Conservation (phyloP, 2,113 vertebrate species). For the Phylloscopus trochiloides region DNA sequence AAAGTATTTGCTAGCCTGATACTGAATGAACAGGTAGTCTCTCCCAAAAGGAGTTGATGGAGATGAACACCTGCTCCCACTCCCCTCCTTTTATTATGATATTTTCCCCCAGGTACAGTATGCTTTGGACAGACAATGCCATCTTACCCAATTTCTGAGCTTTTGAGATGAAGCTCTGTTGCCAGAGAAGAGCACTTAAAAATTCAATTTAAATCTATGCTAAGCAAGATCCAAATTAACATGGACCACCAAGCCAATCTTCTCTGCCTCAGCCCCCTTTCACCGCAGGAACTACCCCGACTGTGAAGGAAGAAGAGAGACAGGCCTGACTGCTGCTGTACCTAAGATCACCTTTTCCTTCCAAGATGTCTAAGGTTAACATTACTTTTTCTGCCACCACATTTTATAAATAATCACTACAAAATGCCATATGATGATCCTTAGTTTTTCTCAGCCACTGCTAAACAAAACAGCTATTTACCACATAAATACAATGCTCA, state of each 20-base stretch:
- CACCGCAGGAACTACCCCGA: neutral
- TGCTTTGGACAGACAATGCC: neutral
- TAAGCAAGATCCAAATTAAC: neutral
- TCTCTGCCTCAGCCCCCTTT: neutral
- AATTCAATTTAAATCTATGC: neutral
- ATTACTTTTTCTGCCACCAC: neutral
- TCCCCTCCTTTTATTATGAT: fast-evolving
- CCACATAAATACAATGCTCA: neutral
- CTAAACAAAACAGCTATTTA: neutral
- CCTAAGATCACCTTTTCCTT: neutral
- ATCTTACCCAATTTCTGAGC: neutral
- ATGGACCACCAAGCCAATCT: neutral
- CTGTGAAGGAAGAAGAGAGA: neutral
- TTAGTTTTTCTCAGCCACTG: neutral
- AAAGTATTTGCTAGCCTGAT: neutral
- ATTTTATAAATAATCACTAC: neutral
- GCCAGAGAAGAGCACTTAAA: neutral
- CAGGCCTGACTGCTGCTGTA: neutral
- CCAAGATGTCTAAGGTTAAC: neutral
- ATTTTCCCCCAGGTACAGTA: neutral
- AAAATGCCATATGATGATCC: neutral
- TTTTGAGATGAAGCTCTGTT: neutral
- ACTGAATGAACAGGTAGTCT: neutral
- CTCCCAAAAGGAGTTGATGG: neutral
- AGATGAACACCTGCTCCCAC: neutral